Base-by-base conservation (phyloP, 2,797 vertebrate species). In the Paratrypauchen microcephalus region DNA sequence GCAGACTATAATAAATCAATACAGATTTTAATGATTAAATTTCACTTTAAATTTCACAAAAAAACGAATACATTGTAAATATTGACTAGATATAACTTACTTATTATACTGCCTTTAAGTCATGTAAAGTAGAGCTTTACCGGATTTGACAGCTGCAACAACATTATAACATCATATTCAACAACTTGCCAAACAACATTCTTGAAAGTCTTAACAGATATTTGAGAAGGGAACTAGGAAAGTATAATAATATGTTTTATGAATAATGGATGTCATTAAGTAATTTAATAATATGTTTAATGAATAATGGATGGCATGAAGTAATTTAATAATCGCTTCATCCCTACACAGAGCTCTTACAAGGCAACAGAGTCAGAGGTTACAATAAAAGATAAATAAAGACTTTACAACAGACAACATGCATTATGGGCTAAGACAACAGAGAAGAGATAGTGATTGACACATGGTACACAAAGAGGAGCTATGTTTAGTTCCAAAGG, bases 121-220 rank as follows among this genome's bases (percentile, higher is more conserved):
- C 9, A 57, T 57, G 7, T 57, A 57, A 12, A 28, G 55, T 15
- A 32, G 26, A 41, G n/a, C 57, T 73, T 69, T 60, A 83, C 73
- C 75, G 66, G 76, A 57, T 70, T 50, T 57, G 66, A 67, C 3
- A 70, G 55, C 24, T 57, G 55, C 55, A 57, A 57, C 55, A 62
- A 76, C 36, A 71, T 52, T 60, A 50, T 55, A 55, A 21, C 18
- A 71, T 75, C 81, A 83, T 71, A 69, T 80, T 84, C 45, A 80
- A 78, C 72, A 66, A 66, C 60, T 72, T 75, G 63, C 41, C 26
- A 67, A 71, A 68, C 45, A 41, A 3, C 69, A 3, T 23, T 11
- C 18, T 55, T 19, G n/a, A 21, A n/a, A n/a, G 11, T 9, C 52
- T 55, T 23, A 19, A 24, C 12, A 55, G 18, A 41, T 21, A 21